A percentile compares a stretch with the other conserved stretches of the same genome.
Conservation (phyloP, 2,888 invertebrate species). For the Drosophila nr. fundita region DNA sequence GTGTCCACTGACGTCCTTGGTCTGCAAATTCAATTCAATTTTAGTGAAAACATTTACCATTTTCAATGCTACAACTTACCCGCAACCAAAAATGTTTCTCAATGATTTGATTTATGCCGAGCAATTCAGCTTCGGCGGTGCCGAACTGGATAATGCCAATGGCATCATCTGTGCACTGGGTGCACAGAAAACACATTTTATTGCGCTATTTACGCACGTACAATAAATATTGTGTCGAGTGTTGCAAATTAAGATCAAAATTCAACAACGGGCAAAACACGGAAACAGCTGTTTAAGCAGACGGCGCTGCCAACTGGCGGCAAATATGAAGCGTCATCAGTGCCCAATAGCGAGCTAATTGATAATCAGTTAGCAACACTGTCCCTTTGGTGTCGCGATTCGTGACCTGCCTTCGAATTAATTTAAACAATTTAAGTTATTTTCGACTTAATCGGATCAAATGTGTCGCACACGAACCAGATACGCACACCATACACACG, state of each 20-base stretch:
- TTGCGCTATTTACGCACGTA: background rate
- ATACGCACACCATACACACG: constrained; percentile 17
- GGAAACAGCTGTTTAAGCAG: constrained; percentile 39
- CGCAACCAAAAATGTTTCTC: constrained; percentile 77
- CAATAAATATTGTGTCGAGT: constrained; percentile 1
- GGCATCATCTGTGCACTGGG: constrained; percentile 52
- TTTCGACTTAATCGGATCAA: constrained; percentile 39
- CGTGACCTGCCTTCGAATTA: constrained; percentile 45
- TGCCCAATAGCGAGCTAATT: background rate
- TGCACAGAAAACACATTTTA: constrained; percentile 74
- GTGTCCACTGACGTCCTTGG: constrained; percentile 39
- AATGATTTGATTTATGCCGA: constrained; percentile 61
- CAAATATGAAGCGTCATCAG: background rate
- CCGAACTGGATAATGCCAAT: constrained; percentile 62
- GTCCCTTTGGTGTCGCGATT: background rate
- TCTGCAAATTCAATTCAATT: constrained; percentile 31
- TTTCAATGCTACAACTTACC: constrained; percentile 37
- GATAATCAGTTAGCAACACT: constrained; percentile 25
- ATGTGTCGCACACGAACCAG: constrained; percentile 11
- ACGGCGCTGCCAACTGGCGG: constrained; percentile 33
- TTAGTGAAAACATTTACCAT: background rate
- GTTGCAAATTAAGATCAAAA: constrained; percentile 21
- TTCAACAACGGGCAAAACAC: constrained; percentile 11
- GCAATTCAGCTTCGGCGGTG: constrained; percentile 59
- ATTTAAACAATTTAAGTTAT: constrained; percentile 67